Evolutionary conservation across 2,888 invertebrate genomes (phyloP), one percentile per base, ranked within the genome.

Genomic region (Saturnia japonica): DNA sequence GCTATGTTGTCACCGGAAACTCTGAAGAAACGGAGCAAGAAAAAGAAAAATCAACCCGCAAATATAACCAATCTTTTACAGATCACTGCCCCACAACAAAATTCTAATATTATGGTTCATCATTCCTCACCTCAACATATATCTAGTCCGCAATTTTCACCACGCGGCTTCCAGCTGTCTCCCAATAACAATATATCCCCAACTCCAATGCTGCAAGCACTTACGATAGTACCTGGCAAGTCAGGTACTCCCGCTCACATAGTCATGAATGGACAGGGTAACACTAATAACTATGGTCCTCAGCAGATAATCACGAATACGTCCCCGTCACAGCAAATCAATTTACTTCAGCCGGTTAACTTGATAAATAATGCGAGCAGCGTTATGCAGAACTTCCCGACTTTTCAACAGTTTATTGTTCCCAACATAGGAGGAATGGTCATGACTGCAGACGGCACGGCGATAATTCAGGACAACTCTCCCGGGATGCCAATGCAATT

Each of bases 371-470:
- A 96, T 68, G 92, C 95, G 0, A 95, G 95, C 51, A 95, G 95
- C 7, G 95, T 96, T 72, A 96, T 97, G 76, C 96, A 96, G 68
- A 97, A 97, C 83, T 96, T 97, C 84, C 96, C 96, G 0, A 96
- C 96, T 0, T 96, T 97, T 78, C 97, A 97, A 84, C 97, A 97
- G 82, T 96, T 97, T 79, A 96, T 97, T 70, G 96, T 97, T 71
- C 97, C 97, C 16, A 97, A 97, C 76, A 90, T 97, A 2, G 95
- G 97, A 19, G 96, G 97, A 0, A 96, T 97, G 96, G 96, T 98
- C 0, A 97, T 97, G 96, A 96, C 97, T 14, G 96, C 97, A 0
- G 96, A 96, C 80, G 96, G 96, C 43, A 96, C 97, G 0, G 96
- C 97, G 0, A 94, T 97, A 67, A 94, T 97, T 66, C 96, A 96